A percentile compares a stretch with the other conserved stretches of the same genome.
Evolutionary conservation across 2,888 invertebrate genomes (phyloP).

Genomic region (Drosophila pegasa): DNA sequence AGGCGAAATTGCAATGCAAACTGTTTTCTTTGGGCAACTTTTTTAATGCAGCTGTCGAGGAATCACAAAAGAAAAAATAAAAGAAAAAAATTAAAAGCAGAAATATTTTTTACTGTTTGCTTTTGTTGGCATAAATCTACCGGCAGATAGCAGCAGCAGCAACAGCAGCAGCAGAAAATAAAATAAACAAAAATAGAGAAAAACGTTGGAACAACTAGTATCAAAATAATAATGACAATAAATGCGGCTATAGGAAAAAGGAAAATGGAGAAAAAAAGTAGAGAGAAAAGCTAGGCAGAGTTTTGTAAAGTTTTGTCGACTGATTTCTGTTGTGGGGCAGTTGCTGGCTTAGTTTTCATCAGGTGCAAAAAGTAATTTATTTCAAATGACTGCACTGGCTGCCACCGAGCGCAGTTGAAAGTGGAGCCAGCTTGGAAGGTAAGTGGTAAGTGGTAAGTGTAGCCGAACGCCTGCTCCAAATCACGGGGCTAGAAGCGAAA

Average conservation of each 20-base stretch:
- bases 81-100: conserved; percentile 27
- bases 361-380: conserved; percentile 82
- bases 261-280: conserved; percentile 9
- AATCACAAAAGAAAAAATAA: conserved; percentile 32
- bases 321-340: conserved; percentile 16
- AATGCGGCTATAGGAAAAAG: conserved; percentile 55
- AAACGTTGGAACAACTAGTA: conserved; percentile 36
- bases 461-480: conserved; percentile 34
- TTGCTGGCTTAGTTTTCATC: conserved; percentile 70
- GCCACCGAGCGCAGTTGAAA: conserved; percentile 27
- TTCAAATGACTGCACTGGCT: conserved; percentile 75
- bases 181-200: conserved; percentile 28
- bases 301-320: conserved; percentile 33
- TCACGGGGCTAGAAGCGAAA: conserved; percentile 53
- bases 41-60: conserved; percentile 67
- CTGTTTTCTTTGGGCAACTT: conserved; percentile 71
- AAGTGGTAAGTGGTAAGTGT: conserved; percentile 23
- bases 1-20: conserved; percentile 76
- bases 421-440: conserved; percentile 15
- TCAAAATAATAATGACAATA: conserved; percentile 80
- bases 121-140: conserved; percentile 77
- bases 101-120: conserved; percentile 61
- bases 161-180: conserved; percentile 20
- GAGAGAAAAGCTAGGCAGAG: conserved; percentile 34
- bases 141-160: conserved; percentile 51